Evolutionary conservation across 37 sponge, comb jelly and placozoan species (phyloP), one percentile per base, ranked within the genome.

Genomic region (Crambe crambe): DNA sequence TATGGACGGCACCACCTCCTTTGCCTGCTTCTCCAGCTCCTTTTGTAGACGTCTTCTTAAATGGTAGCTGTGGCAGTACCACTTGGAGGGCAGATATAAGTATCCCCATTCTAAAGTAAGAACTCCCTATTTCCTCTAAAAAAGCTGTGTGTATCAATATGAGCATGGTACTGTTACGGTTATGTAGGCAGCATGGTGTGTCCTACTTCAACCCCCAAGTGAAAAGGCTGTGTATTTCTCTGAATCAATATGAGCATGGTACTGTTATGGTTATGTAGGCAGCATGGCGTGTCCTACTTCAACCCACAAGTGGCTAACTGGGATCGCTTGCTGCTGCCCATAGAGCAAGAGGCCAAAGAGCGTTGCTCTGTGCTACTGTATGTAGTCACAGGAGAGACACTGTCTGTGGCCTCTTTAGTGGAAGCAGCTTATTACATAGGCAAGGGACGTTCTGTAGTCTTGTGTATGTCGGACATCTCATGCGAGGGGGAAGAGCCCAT

Each of bases 131-230:
- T 43, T 17, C 21, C 21, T 2, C 34, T 37, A 70, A 20, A 25
- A 36, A 70, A 4, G 21, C 22, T 70, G 37, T 4, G n/a, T n/a
- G n/a, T n/a, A n/a, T n/a, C n/a, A n/a, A n/a, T n/a, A n/a, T n/a
- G n/a, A n/a, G n/a, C n/a, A n/a, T n/a, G n/a, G n/a, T n/a, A n/a
- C n/a, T n/a, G n/a, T n/a, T n/a, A n/a, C n/a, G n/a, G n/a, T n/a
- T 37, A 5, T 51, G 20, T 69, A 81, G 87, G 34, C 78, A 90
- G 66, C 56, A 74, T 26, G 79, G 82, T 30, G 72, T 93, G 69
- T 72, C 94, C 26, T 96, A 64, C 86, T 96, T 83, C 81, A 82
- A 89, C 59, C 87, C 88, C 1, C 96, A 96, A 76, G 83, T 93
- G n/a, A n/a, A n/a, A n/a, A n/a, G n/a, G n/a, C n/a, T n/a, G n/a